Percentiles rank a stretch among this genome's conserved stretches.
These are phyloP conservation scores for Hybos culiciformis DNA, from an alignment of 2,888 invertebrate species.

Conservation along the genomic window DNA sequence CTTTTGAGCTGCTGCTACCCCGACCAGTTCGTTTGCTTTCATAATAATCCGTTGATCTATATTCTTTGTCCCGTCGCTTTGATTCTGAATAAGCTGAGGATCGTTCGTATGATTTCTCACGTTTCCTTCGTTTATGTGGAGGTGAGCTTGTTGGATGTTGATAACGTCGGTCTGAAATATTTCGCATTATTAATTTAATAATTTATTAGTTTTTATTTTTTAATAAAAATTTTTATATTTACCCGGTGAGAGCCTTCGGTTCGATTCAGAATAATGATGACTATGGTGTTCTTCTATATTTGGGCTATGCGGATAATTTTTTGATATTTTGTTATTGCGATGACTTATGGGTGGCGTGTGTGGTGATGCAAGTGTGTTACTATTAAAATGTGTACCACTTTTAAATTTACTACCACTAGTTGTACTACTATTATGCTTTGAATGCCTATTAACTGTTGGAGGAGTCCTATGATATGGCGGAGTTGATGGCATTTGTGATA, in stretches of 20 bases:
- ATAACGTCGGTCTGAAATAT: slow-evolving; percentile 29
- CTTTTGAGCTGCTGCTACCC: too few relatives aligned
- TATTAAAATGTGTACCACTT: slow-evolving; percentile 11
- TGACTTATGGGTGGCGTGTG: slow-evolving; percentile 33
- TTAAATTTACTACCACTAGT: neutral
- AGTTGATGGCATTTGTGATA: neutral
- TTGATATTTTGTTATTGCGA: slow-evolving; percentile 12
- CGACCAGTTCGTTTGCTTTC: too few relatives aligned
- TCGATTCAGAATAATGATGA: slow-evolving; percentile 16
- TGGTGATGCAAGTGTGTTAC: slow-evolving; percentile 26
- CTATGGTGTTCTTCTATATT: slow-evolving; percentile 7
- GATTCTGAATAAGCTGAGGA: too few relatives aligned
- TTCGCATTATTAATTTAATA: neutral
- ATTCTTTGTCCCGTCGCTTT: slow-evolving; percentile 12
- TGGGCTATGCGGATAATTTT: slow-evolving; percentile 16
- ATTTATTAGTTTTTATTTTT: neutral
- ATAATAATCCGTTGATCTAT: slow-evolving; percentile 18
- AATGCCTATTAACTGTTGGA: slow-evolving; percentile 17
- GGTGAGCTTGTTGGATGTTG: slow-evolving; percentile 30
- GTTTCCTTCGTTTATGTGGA: slow-evolving; percentile 33
- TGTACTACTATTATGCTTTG: slow-evolving; percentile 20
- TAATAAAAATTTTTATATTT: neutral
- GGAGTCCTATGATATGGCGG: slow-evolving; percentile 16
- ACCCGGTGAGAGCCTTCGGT: neutral
- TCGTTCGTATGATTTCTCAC: slow-evolving; percentile 16